Percentiles rank a stretch among this genome's conserved stretches.
Conservation (phyloP, 2,113 vertebrate genomes). For the Pteronura brasiliensis region DNA sequence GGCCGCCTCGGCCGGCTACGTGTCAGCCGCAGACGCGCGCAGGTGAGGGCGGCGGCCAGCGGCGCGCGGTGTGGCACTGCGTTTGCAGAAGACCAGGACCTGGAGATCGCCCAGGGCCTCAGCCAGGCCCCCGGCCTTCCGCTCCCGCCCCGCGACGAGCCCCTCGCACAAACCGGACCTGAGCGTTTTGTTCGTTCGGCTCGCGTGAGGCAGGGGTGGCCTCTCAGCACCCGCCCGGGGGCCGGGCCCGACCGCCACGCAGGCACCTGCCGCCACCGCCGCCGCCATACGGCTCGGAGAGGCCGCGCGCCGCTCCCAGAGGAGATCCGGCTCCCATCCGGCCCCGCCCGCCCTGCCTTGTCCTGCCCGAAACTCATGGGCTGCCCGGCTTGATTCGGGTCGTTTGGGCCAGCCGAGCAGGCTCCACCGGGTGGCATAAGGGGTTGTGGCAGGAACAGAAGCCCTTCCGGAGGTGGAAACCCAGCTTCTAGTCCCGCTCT, state of each 20-base stretch:
- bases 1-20: constrained; percentile 55
- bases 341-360: constrained; percentile 14
- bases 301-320: background rate
- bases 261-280: background rate
- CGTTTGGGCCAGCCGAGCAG: background rate
- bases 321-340: constrained; percentile 55
- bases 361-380: background rate
- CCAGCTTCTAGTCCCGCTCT: background rate
- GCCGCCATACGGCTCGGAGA: constrained; percentile 14
- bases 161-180: constrained; percentile 99
- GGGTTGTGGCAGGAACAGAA: background rate
- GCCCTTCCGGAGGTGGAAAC: constrained; percentile 11
- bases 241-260: background rate
- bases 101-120: background rate
- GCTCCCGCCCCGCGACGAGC: constrained; percentile 99
- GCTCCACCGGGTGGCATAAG: background rate
- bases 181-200: constrained; percentile 99
- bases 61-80: background rate
- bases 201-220: constrained; percentile 99
- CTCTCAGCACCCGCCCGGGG: constrained; percentile 77
- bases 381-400: background rate
- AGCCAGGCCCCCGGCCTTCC: constrained; percentile 75
- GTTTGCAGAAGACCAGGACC: constrained; percentile 13
- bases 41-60: background rate
- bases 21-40: constrained; percentile 32